These are phyloP conservation scores for Ornithoptera priamus DNA, from an alignment of 2,888 invertebrate genomes.

Conservation along the genomic window DNA sequence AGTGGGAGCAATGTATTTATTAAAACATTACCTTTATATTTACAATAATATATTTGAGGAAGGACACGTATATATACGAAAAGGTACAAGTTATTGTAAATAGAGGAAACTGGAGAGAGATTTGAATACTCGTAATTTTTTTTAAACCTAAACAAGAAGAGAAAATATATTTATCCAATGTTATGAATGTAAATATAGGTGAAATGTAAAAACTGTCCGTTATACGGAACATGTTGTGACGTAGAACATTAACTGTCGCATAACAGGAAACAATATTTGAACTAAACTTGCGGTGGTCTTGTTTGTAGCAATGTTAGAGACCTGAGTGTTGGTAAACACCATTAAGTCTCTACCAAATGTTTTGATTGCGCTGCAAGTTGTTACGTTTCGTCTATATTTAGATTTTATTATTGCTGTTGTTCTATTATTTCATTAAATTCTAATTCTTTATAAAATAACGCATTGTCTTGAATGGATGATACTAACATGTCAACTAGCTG, in stretches of 20 bases:
- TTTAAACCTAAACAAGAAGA: background rate
- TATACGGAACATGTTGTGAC: background rate
- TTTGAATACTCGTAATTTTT: too few relatives aligned
- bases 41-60: too few relatives aligned
- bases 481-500: too few relatives aligned
- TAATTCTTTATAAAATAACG: too few relatives aligned
- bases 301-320: conserved; percentile 2
- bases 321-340: conserved; percentile 19
- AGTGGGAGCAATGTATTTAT: too few relatives aligned
- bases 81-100: too few relatives aligned
- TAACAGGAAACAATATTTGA: conserved; percentile 16
- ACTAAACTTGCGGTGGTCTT: conserved; percentile 4
- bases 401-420: background rate
- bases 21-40: too few relatives aligned
- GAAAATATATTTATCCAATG: background rate
- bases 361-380: conserved; percentile 11
- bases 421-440: too few relatives aligned
- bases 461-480: too few relatives aligned
- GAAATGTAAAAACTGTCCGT: background rate
- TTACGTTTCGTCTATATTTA: conserved; percentile 12
- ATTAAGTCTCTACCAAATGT: conserved; percentile 20
- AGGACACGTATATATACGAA: too few relatives aligned
- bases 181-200: background rate
- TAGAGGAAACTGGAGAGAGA: too few relatives aligned
- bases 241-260: conserved; percentile 9